phyloP scores from a whole-genome alignment of 2,113 vertebrate species.

The Anguilla rostrata region DNA sequence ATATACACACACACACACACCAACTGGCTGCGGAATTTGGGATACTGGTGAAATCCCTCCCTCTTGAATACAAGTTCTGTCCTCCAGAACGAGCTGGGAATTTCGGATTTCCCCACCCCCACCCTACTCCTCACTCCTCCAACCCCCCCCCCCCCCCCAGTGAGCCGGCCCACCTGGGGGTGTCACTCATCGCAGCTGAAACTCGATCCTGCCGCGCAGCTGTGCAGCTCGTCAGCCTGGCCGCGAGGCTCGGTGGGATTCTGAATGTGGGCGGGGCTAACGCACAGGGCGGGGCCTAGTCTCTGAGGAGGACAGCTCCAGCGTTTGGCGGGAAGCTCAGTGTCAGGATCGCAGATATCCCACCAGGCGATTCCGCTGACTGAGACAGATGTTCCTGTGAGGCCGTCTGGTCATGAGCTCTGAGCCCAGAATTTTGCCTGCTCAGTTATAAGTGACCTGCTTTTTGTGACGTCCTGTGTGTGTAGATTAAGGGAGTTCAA shows the following conservation, averaged over 20 bases:
- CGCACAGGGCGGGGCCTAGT: conserved; percentile 13
- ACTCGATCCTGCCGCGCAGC: conserved; percentile 58
- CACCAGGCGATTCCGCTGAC: neutral
- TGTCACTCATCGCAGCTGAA: conserved; percentile 53
- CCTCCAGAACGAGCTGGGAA: conserved; percentile 33
- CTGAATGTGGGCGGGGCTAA: conserved; percentile 24
- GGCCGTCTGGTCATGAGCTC: neutral
- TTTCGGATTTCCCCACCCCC: conserved; percentile 34
- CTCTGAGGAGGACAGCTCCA: conserved; percentile 44
- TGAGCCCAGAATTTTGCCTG: neutral
- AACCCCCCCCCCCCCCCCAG: conserved; percentile 25
- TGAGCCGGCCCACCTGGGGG: conserved; percentile 47
- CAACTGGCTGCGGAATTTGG: conserved; percentile 27
- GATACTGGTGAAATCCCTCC: conserved; percentile 25
- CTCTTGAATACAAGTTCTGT: conserved; percentile 17
- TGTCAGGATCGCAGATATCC: conserved; percentile 26
- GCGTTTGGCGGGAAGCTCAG: neutral
- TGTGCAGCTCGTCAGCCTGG: conserved; percentile 59
- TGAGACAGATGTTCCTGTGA: neutral
- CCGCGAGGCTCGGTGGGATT: conserved; percentile 30
- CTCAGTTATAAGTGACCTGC: no score
- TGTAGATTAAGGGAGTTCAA: no score
- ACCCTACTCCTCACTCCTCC: neutral
- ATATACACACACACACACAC: neutral
- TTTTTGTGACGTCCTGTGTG: no score